Conservation (phyloP, 2,797 vertebrate species). For the Melanitta fusca region DNA sequence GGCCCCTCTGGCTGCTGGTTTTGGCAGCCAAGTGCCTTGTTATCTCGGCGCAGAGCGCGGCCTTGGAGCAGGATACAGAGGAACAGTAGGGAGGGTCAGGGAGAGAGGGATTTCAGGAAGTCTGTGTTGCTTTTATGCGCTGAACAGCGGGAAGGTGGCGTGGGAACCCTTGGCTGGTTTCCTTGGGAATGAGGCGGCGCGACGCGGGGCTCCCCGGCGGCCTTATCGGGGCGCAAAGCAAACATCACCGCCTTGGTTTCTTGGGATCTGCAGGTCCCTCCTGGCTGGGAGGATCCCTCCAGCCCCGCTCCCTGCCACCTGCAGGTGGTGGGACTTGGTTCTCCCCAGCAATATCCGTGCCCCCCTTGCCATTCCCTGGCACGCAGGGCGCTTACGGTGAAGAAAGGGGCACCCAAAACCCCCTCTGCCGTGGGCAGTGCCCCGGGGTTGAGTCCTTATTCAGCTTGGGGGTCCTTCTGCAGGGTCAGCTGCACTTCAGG, state of each 20-base stretch:
- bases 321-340: too few relatives aligned
- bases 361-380: too few relatives aligned
- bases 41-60: not conserved
- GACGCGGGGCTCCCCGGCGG: not conserved
- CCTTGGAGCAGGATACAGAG: slow-evolving; percentile 43
- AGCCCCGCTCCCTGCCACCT: too few relatives aligned
- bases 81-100: not conserved
- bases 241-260: accelerated
- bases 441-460: too few relatives aligned
- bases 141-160: slow-evolving; percentile 32
- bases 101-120: slow-evolving; percentile 47
- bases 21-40: slow-evolving; percentile 24
- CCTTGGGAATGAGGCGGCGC: slow-evolving; percentile 9
- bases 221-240: not conserved
- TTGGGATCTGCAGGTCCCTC: too few relatives aligned
- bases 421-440: too few relatives aligned
- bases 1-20: slow-evolving; percentile 20
- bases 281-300: too few relatives aligned
- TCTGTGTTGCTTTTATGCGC: not conserved
- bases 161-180: slow-evolving; percentile 39
- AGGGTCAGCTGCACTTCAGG: too few relatives aligned
- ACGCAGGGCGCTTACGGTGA: too few relatives aligned
- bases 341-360: too few relatives aligned
- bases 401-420: too few relatives aligned
- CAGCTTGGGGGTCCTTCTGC: too few relatives aligned